Conservation (phyloP, 2,113 vertebrate genomes). For the Aptenodytes patagonicus region DNA sequence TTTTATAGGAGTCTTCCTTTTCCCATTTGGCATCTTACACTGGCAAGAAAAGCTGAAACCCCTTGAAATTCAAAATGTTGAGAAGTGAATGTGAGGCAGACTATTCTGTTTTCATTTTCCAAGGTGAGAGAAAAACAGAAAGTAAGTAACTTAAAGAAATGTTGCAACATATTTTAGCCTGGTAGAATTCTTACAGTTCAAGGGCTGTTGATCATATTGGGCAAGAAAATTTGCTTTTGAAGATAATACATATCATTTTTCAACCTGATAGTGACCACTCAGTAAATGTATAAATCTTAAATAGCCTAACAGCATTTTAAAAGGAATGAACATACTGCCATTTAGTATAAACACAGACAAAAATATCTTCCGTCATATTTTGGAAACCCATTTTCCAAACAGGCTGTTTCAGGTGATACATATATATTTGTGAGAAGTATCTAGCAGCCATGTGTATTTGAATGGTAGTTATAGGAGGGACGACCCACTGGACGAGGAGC, state of each 20-base stretch:
- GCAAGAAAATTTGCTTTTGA: constrained; percentile 66
- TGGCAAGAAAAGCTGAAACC: constrained; percentile 3
- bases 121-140: constrained; percentile 48
- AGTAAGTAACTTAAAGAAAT: constrained; percentile 55
- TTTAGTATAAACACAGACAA: constrained; percentile 61
- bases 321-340: constrained; percentile 36
- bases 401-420: background rate
- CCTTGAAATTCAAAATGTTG: background rate
- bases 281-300: constrained; percentile 55
- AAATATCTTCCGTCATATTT: constrained; percentile 52
- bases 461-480: background rate
- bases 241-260: constrained; percentile 65
- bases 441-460: background rate
- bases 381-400: constrained; percentile 40
- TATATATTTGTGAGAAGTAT: background rate
- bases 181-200: constrained; percentile 54
- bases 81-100: background rate
- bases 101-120: constrained; percentile 37
- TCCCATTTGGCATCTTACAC: background rate
- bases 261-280: constrained; percentile 63
- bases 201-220: constrained; percentile 58
- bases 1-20: constrained; percentile 10
- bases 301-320: constrained; percentile 40
- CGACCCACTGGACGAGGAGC: background rate
- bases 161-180: constrained; percentile 63